phyloP scores from a whole-genome alignment of 2,113 vertebrate species.

The Apodemus speciosus region DNA sequence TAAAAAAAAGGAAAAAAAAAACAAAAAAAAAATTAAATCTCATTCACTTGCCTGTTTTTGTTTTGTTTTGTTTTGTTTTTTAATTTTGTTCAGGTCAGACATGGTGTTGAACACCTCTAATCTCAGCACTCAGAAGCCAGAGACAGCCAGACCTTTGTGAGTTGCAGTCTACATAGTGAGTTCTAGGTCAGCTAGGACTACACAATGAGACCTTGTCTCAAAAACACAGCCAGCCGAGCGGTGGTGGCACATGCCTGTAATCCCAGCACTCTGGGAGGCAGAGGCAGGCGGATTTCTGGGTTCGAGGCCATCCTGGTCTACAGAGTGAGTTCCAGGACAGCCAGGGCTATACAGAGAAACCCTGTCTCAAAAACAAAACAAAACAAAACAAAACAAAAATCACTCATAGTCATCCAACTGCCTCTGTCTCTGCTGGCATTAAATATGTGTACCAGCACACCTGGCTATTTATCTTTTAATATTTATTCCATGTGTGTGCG shows the following conservation, averaged over 20 bases:
- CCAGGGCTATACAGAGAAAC: no score
- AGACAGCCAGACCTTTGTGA: not conserved
- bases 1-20: no score
- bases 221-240: not conserved
- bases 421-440: not conserved
- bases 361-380: no score
- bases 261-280: no score
- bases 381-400: no score
- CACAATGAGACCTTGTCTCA: not conserved
- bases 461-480: not conserved
- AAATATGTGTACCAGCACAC: not conserved
- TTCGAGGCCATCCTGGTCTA: no score
- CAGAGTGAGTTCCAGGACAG: no score
- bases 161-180: not conserved
- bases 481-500: not conserved
- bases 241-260: no score
- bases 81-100: not conserved
- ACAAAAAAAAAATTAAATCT: no score
- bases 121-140: not conserved
- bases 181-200: not conserved
- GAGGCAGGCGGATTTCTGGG: no score
- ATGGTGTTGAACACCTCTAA: not conserved
- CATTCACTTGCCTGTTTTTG: not conserved
- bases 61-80: not conserved
- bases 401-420: not conserved